Evolutionary conservation across 2,888 invertebrate genomes (phyloP), one percentile per base, ranked within the genome.

Genomic region (Tillus elongatus): DNA sequence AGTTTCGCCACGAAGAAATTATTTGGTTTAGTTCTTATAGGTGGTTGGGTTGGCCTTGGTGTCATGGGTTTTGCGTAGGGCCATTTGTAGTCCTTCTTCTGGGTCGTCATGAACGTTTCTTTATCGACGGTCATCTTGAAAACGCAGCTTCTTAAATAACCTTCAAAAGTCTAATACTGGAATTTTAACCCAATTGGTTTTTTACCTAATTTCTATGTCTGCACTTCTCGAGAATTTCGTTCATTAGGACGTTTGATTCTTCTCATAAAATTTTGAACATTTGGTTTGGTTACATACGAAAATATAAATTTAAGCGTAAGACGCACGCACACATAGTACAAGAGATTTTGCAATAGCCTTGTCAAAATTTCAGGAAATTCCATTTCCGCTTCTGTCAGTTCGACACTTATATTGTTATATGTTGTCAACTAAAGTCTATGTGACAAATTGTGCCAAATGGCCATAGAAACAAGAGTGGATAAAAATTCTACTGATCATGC

Each of bases 11-110:
- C 61, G 42, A 66, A 69, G 36, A 68, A 64, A 15, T 64, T 57
- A 2, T 61, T 54, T 0, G 71, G 70, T 34, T 66, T 64, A 2
- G 70, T 67, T 4, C 69, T 70, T 4, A 61, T 57, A 0, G 77
- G 76, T 0, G 79, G 78, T 53, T 75, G 71, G 32, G 74, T 70
- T 47, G 77, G 76, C 53, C 77, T 75, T 49, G 14, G 68, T 29
- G 71, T 57, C 3, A 76, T 50, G 0, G 74, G 74, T 46, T 73
- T 73, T 15, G 71, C 64, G 55, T 71, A 73, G 0, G 77, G 77
- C 77, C 77, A 78, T 51, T 66, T 67, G 50, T 64, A 78, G 44
- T 76, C 75, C 40, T 58, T 66, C 41, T 67, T 67, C 34, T 61
- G 64, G 15, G 64, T 66, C 3, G 73, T 70, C 41, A 59, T 56